Conservation (phyloP, 2,113 vertebrate genomes). For the Scomber scombrus region DNA sequence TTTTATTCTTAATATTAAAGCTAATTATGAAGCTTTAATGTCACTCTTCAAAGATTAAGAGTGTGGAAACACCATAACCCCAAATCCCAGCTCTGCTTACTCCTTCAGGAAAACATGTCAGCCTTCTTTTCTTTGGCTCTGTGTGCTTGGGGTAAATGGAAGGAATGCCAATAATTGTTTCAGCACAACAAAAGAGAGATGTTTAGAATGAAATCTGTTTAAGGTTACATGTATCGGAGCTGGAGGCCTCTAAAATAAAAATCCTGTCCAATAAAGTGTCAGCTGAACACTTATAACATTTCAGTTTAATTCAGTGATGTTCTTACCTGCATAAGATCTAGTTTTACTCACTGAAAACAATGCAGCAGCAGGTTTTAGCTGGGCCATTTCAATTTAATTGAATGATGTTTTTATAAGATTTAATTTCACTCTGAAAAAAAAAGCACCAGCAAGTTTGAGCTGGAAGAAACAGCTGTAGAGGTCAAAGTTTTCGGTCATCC, state of each 20-base stretch:
- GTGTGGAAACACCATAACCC: slow-evolving; percentile 1
- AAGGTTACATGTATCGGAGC: too few species aligned
- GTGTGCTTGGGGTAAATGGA: not conserved
- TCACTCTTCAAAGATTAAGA: slow-evolving; percentile 29
- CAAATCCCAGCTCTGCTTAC: slow-evolving; percentile 8
- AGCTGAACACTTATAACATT: not conserved
- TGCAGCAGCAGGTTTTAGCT: too few species aligned
- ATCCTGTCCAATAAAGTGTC: not conserved
- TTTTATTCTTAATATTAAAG: slow-evolving; percentile 39
- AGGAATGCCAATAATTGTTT: slow-evolving; percentile 11
- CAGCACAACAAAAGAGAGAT: not conserved
- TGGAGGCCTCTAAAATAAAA: not conserved
- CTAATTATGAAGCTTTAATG: slow-evolving; percentile 30
- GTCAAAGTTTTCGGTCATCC: too few species aligned
- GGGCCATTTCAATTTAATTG: not conserved
- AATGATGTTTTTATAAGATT: too few species aligned
- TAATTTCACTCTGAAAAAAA: too few species aligned
- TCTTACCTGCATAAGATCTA: too few species aligned
- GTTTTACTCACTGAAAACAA: too few species aligned
- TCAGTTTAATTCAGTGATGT: not conserved
- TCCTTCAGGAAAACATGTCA: slow-evolving; percentile 29
- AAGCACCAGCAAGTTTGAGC: too few species aligned
- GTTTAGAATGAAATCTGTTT: not conserved
- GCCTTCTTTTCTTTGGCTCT: not conserved
- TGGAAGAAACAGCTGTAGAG: too few species aligned